Base-by-base conservation (phyloP, 35 echinoderm and acorn worm genomes). In the Diadema setosum region DNA sequence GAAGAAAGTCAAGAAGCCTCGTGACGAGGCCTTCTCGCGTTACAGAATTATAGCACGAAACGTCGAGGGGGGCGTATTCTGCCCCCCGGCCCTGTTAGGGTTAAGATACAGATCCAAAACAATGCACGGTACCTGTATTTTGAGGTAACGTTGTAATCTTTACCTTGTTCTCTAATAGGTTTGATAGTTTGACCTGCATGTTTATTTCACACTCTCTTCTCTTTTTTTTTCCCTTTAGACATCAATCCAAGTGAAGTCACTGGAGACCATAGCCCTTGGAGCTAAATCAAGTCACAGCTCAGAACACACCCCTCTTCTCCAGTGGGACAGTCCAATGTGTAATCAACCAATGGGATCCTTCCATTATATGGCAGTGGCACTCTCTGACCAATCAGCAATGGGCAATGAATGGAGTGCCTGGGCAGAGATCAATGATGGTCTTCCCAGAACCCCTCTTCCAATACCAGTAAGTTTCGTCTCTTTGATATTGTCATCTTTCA, bases 391-490 rank as follows among this genome's bases (percentile, higher is more conserved):
- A 36, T 41, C 44, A 26, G 20, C 31, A 42, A 48, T 63, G 56
- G 81, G 39, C 78, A 78, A 85, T 44, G 46, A 39, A 44, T 97
- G 94, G 94, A 92, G 94, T 70, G 74, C 83, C 45, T 92, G 94
- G 94, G 56, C 90, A 26, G 60, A 74, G 14, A 39, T 97, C 14
- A 87, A 97, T 41, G 43, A 50, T 29, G 8, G 17, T 24, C 39
- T 56, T n/a, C 86, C 94, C 24, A 70, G 94, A 30, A 81, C 86
- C 20, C 86, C 94, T 8, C 39, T 90, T 12, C 30, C 90, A 39
- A 59, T 92, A 49, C 90, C 86, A 17, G 94, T 97, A 82, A 90
- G 94, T 83, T 17, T 15, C 37, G 15, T 67, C 3, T 33, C 17
- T 9, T 63, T 63, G 0, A n/a, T n/a, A n/a, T n/a, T n/a, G n/a